Percentiles rank a stretch among this genome's conserved stretches.
Evolutionary conservation across 2,888 invertebrate species (phyloP).

Genomic region (Polydesmus complanatus): DNA sequence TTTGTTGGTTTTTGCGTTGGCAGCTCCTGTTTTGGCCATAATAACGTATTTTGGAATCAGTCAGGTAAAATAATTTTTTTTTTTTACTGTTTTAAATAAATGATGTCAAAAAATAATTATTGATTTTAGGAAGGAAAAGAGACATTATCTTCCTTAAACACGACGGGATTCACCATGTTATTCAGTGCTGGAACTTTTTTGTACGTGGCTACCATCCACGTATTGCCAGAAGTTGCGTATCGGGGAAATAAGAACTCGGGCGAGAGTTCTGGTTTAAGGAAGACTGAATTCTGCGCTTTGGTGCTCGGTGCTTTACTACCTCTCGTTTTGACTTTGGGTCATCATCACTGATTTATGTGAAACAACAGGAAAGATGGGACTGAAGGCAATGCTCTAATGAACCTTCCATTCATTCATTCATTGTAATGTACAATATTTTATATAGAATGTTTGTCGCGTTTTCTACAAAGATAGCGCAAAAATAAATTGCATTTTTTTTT

Average conservation of each 20-base stretch:
- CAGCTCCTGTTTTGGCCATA: conserved; percentile 80
- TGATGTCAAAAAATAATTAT: not conserved
- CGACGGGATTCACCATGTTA: conserved; percentile 93
- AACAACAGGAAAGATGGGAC: too few relatives aligned
- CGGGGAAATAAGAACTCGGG: conserved; percentile 24
- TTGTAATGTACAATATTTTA: too few relatives aligned
- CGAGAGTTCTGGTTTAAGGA: conserved; percentile 22
- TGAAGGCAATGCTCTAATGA: too few relatives aligned
- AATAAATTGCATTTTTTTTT: too few relatives aligned
- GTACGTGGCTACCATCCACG: conserved; percentile 97
- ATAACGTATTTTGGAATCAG: conserved; percentile 88
- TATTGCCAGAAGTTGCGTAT: conserved; percentile 69
- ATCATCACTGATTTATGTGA: conserved; percentile 65
- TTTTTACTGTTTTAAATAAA: not conserved
- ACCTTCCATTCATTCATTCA: too few relatives aligned
- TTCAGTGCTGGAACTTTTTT: conserved; percentile 98
- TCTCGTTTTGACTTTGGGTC: conserved; percentile 75
- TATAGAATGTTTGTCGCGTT: too few relatives aligned
- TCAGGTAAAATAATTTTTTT: conserved; percentile 39
- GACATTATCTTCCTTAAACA: conserved; percentile 71
- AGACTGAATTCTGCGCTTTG: conserved; percentile 61
- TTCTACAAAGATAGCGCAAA: too few relatives aligned
- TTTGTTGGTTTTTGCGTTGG: conserved; percentile 74
- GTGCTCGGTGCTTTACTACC: conserved; percentile 80
- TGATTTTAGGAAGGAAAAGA: conserved; percentile 65